Conservation (phyloP, 2,113 vertebrate genomes). For the Pampusana beccarii region DNA sequence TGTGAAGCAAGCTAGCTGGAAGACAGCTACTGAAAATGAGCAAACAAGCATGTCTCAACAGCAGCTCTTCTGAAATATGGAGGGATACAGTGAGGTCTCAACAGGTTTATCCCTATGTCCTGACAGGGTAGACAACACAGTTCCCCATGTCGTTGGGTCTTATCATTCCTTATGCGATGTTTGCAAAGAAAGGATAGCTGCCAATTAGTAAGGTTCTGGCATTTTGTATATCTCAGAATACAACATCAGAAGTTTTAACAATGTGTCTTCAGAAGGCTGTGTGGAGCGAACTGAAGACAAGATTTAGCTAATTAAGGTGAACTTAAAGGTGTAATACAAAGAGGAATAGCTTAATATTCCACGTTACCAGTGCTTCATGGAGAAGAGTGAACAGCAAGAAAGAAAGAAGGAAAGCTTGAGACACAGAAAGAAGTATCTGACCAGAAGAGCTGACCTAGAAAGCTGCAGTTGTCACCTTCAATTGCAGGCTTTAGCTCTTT, state of each 20-base stretch:
- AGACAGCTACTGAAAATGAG: background rate
- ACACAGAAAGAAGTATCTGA: background rate
- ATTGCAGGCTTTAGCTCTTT: background rate
- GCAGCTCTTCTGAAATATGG: background rate
- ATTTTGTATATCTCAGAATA: background rate
- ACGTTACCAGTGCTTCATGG: background rate
- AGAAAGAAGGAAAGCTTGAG: background rate
- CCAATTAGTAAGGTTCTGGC: background rate
- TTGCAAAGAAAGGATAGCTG: background rate
- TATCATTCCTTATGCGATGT: background rate
- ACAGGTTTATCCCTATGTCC: background rate
- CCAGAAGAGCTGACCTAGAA: slow-evolving; percentile 4
- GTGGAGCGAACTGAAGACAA: background rate
- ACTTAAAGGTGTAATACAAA: background rate
- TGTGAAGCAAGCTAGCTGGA: background rate
- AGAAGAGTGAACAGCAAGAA: background rate
- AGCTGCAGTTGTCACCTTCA: slow-evolving; percentile 35
- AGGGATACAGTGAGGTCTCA: background rate
- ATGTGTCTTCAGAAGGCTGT: background rate
- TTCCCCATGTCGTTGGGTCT: background rate
- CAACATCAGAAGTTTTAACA: background rate
- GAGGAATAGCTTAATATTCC: background rate
- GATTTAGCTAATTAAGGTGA: background rate
- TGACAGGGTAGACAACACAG: background rate
- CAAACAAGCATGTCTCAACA: background rate